Evolutionary conservation across 1,140 invertebrate genomes (phyloP).

Genomic region (Drosophila nannoptera): DNA sequence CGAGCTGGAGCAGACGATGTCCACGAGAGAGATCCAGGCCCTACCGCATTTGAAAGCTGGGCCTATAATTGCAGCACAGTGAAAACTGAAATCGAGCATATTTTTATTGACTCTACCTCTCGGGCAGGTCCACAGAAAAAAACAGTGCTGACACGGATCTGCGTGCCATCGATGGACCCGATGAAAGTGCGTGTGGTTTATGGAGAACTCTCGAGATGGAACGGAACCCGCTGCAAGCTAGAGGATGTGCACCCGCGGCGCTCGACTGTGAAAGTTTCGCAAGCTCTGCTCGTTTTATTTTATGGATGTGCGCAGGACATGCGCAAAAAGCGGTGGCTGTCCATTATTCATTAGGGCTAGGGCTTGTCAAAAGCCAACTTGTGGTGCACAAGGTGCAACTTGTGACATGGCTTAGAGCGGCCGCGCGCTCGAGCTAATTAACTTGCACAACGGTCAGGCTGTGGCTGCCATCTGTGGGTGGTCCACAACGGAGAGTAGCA

Average conservation of each 20-base stretch:
- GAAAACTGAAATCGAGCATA: conserved; percentile 69
- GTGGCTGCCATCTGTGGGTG: conserved; percentile 53
- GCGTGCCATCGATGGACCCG: conserved; percentile 25
- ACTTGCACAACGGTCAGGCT: conserved; percentile 55
- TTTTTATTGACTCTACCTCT: conserved; percentile 61
- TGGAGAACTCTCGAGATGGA: conserved; percentile 15
- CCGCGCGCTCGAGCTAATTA: conserved; percentile 56
- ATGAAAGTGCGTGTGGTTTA: conserved; percentile 71
- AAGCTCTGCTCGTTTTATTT: conserved; percentile 41
- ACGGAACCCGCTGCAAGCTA: background rate
- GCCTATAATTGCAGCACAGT: conserved; percentile 71
- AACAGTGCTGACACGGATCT: conserved; percentile 42
- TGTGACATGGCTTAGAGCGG: conserved; percentile 42
- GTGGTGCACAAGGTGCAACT: conserved; percentile 31
- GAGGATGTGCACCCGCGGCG: conserved; percentile 52
- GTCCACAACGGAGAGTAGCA: conserved; percentile 20
- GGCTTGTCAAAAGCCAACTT: conserved; percentile 4
- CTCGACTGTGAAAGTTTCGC: conserved; percentile 56
- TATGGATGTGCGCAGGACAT: conserved; percentile 30
- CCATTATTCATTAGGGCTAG: background rate
- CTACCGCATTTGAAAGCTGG: conserved; percentile 74
- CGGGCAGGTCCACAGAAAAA: background rate
- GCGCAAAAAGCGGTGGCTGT: conserved; percentile 3
- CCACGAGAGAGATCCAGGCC: conserved; percentile 12
- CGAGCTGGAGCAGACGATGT: background rate